These are phyloP conservation scores for Manis pentadactyla DNA, from an alignment of 2,797 vertebrate genomes.

Conservation along the genomic window DNA sequence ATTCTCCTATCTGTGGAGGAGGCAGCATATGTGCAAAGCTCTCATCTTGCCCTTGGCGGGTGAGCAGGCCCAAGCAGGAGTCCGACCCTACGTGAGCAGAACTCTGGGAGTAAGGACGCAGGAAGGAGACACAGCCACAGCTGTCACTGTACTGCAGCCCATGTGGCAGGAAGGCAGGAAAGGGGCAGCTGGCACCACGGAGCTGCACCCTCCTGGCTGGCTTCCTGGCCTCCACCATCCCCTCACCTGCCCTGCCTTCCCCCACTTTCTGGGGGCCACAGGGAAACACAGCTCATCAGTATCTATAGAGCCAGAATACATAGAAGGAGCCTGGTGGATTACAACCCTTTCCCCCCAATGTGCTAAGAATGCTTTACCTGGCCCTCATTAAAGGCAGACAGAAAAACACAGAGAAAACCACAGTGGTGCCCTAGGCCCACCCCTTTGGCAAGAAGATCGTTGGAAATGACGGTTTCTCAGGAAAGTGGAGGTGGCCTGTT, in stretches of 20 bases:
- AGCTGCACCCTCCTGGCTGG: neutral
- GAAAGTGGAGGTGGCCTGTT: constrained; percentile 80
- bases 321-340: neutral
- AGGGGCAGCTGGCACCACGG: neutral
- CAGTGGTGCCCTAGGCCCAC: constrained; percentile 76
- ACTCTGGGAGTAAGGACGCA: neutral
- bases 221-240: neutral
- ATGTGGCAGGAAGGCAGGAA: neutral
- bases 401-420: neutral
- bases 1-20: neutral
- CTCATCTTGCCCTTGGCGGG: neutral
- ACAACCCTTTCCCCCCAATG: neutral
- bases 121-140: neutral
- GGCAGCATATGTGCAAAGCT: neutral
- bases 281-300: neutral
- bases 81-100: neutral
- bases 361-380: neutral
- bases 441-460: constrained; percentile 80
- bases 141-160: neutral
- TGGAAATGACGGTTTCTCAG: constrained; percentile 82
- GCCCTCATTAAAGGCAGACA: neutral
- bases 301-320: neutral
- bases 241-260: neutral
- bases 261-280: neutral
- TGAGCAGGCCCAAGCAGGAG: neutral